Base-by-base conservation (phyloP, 2,113 vertebrate species). In the Microcebus lehilahytsara region DNA sequence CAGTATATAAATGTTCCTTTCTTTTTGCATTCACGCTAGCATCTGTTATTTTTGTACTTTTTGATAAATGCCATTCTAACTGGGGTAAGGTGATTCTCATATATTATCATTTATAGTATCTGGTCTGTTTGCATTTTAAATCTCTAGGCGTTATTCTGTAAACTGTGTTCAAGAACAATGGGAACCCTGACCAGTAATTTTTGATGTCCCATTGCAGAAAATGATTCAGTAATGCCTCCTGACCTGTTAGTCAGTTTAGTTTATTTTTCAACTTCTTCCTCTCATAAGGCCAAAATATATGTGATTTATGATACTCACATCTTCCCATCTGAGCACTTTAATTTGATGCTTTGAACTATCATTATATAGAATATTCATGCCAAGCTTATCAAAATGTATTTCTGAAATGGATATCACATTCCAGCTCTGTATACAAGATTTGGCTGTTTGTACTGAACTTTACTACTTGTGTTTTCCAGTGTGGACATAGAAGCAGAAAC, bases 71-170 rank as follows among this genome's bases (percentile, higher is more conserved):
- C 53, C 53, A 56, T 56, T 56, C 53, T 56, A 56, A 56, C 53
- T 56, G 53, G 5, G 53, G 17, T 56, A 56, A 56, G 53, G 53
- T 56, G 56, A 58, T 58, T 58, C 56, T 58, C 56, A 58, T 58
- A 58, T 58, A 58, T 58, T 58, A 58, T 20, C 56, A 80, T 91
- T 88, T 53, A 78, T 62, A 93, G 67, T 80, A 34, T 72, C 51
- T 40, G 20, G 6, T 62, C 30, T 13, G 89, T 96, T 93, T 94
- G 40, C 60, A 93, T 78, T 96, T 94, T 62, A 94, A 94, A 85
- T 88, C 17, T 93, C 22, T 78, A 77, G 20, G 77, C 17, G 42
- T 75, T 84, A 72, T 84, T 42, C 11, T 74, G 14, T 13, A 83
- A 84, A 83, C 34, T 53, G 10, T 51, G 37, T 37, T 91, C 32